Evolutionary conservation across 2,888 invertebrate species (phyloP), one percentile per base, ranked within the genome.

Genomic region (Zeuzera pyrina): DNA sequence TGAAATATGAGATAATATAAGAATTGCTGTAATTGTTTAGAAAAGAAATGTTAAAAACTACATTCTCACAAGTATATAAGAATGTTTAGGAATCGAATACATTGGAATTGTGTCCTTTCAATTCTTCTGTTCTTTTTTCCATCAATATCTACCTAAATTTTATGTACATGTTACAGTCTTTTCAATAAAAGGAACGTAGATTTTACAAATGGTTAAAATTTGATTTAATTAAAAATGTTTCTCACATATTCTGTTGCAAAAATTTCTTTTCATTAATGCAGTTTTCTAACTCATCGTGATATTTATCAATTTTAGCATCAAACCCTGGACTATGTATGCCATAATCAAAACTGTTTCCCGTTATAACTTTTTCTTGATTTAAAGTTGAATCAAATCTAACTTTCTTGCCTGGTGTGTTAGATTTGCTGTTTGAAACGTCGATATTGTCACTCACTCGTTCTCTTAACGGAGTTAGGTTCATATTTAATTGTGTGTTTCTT

Each of bases 201-300:
- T n/a, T n/a, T n/a, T n/a, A n/a, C n/a, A n/a, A n/a, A n/a, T n/a
- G n/a, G n/a, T n/a, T n/a, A n/a, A n/a, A n/a, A n/a, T n/a, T n/a
- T n/a, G n/a, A n/a, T n/a, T n/a, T n/a, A n/a, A n/a, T n/a, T n/a
- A n/a, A n/a, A 21, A 22, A 22, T 4, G 11, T 4, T 12, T 12
- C 12, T 25, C 25, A 78, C 73, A 84, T 77, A 48, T 84, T 83
- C 40, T 83, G 84, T 33, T 77, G 69, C 35, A 84, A 57, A 41
- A 72, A 73, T 34, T 84, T 84, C 32, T 66, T 70, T 37, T 84
- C 84, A 48, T 84, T 84, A 1, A 84, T 84, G 49, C 84, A 84
- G 32, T 84, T 84, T 36, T 84, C 84, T 21, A 84, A 41, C 42
- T 84, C 84, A 51, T 84, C 83, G 38, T 84, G 84, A 42, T 77